Evolutionary conservation across 2,888 invertebrate genomes (phyloP).

Genomic region (Cryptophagus acutangulus): DNA sequence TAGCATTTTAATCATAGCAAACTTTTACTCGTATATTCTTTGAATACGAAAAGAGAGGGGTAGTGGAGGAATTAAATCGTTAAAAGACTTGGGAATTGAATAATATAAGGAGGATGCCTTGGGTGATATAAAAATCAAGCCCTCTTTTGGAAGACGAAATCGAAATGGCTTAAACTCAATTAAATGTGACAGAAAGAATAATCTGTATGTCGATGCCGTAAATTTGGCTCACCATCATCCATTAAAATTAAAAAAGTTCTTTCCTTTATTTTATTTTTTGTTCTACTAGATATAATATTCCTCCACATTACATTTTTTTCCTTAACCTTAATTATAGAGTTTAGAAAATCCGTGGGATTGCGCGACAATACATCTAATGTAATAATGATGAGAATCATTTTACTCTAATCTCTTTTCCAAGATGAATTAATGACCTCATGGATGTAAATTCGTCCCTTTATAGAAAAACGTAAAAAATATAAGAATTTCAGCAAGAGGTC

Average conservation of each 20-base stretch:
- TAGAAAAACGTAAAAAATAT: not conserved
- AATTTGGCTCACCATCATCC: slow-evolving; percentile 35
- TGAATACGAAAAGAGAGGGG: too few species aligned
- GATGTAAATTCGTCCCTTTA: too few species aligned
- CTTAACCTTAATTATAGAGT: slow-evolving; percentile 13
- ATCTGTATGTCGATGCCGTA: slow-evolving; percentile 37
- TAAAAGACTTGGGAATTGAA: too few species aligned
- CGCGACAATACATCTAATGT: slow-evolving; percentile 7
- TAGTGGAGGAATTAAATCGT: too few species aligned
- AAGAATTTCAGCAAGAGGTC: not conserved
- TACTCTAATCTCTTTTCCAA: not conserved
- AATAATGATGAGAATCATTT: not conserved
- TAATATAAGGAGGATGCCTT: too few species aligned
- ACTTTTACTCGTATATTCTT: too few species aligned
- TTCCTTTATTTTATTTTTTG: too few species aligned
- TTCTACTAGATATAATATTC: too few species aligned
- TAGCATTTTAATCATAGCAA: too few species aligned
- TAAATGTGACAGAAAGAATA: slow-evolving; percentile 35
- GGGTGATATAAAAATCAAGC: too few species aligned
- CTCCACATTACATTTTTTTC: slow-evolving; percentile 22
- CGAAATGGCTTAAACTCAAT: too few species aligned
- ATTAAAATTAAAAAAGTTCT: slow-evolving; percentile 1
- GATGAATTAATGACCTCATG: not conserved
- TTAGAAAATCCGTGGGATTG: slow-evolving; percentile 15
- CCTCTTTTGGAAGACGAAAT: too few species aligned